These are phyloP conservation scores for Dicycla oo DNA, from an alignment of 2,888 invertebrate genomes.

Conservation along the genomic window DNA sequence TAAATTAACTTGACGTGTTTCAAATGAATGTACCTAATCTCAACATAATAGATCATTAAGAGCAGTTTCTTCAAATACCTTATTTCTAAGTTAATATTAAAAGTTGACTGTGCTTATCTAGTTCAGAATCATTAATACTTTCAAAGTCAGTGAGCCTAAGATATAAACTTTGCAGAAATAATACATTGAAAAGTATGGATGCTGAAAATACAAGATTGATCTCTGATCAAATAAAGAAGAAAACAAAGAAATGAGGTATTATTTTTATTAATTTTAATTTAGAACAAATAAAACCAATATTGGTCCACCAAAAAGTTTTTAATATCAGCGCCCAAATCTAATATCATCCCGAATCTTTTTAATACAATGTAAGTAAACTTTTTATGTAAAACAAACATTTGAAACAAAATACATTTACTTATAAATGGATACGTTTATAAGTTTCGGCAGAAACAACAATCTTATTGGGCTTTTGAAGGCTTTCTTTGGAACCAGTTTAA, in stretches of 20 bases:
- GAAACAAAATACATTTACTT: slow-evolving; percentile 61
- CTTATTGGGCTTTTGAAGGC: slow-evolving; percentile 69
- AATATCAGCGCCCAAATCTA: slow-evolving; percentile 16
- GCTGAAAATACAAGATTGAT: not conserved
- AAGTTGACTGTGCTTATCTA: slow-evolving; percentile 14
- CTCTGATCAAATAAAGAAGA: not conserved
- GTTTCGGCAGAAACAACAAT: slow-evolving; percentile 66
- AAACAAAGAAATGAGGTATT: not conserved
- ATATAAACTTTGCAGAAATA: not conserved
- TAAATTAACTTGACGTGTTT: slow-evolving; percentile 10
- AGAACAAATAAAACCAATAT: not conserved
- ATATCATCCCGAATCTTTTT: slow-evolving; percentile 30
- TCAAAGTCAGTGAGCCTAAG: not conserved
- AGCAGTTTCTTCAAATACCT: slow-evolving; percentile 6
- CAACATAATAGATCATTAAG: slow-evolving; percentile 17
- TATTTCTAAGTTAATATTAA: slow-evolving; percentile 1
- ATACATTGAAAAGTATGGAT: not conserved
- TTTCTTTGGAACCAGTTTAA: slow-evolving; percentile 78
- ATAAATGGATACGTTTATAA: slow-evolving; percentile 63
- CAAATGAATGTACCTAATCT: slow-evolving; percentile 10
- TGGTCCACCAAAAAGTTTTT: not conserved
- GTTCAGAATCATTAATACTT: too few relatives aligned
- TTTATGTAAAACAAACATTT: slow-evolving; percentile 46
- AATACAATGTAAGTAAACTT: slow-evolving; percentile 26
- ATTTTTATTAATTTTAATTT: not conserved